Base-by-base conservation (phyloP, 2,888 invertebrate genomes). In the Encarsia formosa region DNA sequence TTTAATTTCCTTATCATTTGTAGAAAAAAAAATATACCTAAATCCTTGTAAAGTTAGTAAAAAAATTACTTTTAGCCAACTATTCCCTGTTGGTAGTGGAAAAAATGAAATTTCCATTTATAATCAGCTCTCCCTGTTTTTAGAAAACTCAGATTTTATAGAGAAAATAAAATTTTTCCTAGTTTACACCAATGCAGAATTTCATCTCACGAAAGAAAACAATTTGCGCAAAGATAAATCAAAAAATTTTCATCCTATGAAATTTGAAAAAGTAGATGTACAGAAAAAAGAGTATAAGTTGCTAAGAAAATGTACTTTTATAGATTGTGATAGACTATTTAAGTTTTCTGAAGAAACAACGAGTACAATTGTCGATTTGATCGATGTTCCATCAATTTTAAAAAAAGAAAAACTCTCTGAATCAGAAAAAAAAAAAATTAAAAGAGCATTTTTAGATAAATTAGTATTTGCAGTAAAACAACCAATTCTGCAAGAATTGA, bases 261-360 rank as follows among this genome's bases (percentile, higher is more conserved):
- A 55, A 44, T 48, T 55, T 22, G 9, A 37, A 1, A 37, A 13
- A 19, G 9, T 55, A 18, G 47, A 55, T 40, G 6, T 48, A 19
- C n/a, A 29, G 23, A 43, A 48, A n/a, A 55, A 51, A 15, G 47
- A 18, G 13, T 55, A 35, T 23, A 55, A 52, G 31, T n/a, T 48
- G 13, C 44, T 55, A 11, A 48, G 31, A 38, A 11, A 39, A 20
- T 47, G 35, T 22, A n/a, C 44, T n/a, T 35, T 11, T 39, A 22
- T 54, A 13, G 41, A 51, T 11, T 39, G 11, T 2, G n/a, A 32
- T 26, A 31, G 16, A 19, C 31, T 55, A 11, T 55, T 44, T 31
- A 39, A 44, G n/a, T 48, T 55, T 41, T 11, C 44, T 3, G 11
- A 31, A 26, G 45, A 41, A 38, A 38, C 37, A 11, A 43, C 26